Percentiles rank a stretch among this genome's conserved stretches.
Conservation (phyloP, 2,888 invertebrate genomes). For the Hydroisotoma schaefferi region DNA sequence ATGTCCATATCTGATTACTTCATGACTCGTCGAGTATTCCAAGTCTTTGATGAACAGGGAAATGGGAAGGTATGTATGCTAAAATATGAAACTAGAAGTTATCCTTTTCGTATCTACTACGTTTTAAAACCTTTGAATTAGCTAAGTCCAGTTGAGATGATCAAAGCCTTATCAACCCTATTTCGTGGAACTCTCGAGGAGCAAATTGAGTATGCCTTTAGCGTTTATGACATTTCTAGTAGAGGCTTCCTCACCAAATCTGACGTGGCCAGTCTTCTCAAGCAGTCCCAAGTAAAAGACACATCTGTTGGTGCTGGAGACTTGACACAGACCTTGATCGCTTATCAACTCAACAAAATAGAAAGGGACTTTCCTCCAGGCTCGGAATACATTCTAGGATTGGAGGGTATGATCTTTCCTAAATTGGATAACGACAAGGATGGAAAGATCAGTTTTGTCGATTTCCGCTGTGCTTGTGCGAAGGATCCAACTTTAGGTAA, state of each 20-base stretch:
- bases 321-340: not conserved
- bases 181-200: not conserved
- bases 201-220: not conserved
- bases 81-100: not conserved
- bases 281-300: not conserved
- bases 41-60: not conserved
- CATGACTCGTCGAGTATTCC: not conserved
- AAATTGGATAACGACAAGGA: not conserved
- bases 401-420: not conserved
- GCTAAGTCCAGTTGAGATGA: not conserved
- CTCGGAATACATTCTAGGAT: not conserved
- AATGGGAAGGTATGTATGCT: not conserved
- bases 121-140: not conserved
- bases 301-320: not conserved
- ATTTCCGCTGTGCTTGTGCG: not conserved
- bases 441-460: not conserved
- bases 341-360: too few species aligned
- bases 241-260: not conserved
- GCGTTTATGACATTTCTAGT: not conserved
- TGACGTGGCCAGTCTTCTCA: not conserved
- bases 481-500: constrained; percentile 3
- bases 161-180: not conserved
- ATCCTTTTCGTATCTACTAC: not conserved
- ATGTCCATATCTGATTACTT: not conserved
- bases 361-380: too few species aligned